Base-by-base conservation (phyloP, 1,140 invertebrate species). In the Drosophila lowei region DNA sequence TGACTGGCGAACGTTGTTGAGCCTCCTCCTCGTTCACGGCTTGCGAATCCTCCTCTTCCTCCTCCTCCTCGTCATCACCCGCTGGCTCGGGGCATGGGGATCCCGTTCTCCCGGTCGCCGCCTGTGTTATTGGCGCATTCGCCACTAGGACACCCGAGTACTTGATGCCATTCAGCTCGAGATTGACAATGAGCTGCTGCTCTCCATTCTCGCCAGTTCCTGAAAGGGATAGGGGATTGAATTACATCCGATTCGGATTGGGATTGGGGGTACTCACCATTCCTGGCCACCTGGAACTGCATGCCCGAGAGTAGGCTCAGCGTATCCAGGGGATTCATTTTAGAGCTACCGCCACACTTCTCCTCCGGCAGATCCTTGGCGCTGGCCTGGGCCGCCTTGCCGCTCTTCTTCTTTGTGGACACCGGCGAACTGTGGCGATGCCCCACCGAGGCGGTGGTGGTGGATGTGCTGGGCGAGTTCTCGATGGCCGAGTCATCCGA, bases 111-210 rank as follows among this genome's bases (percentile, higher is more conserved):
- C 23, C 23, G 5, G 62, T 53, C 16, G 56, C 52, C 8, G 16
- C n/a, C 15, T 66, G 48, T 2, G 28, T 3, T 3, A 92, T 92
- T 1, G 92, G 85, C 3, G 89, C 91, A 90, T 96, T 95, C 44
- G 97, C 96, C 91, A 97, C 97, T 1, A 98, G 92, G 11, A 98
- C 95, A 9, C 97, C 97, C 92, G 97, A 95, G 88, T 98, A 98
- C 85, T 95, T 95, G 13, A 96, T 94, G 38, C 98, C 98, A 90
- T 99, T 99, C 43, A 99, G 94, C 92, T 99, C 98, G 95, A 99
- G 97, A 77, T 96, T 98, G 4, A 99, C 97, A 30, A 97, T 95
- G 44, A 99, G 92, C 15, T 98, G 98, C 86, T 95, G 96, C 80
- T 98, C 97, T 3, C 95, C 94, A 66, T 95, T 95, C 9, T 64